Conservation (phyloP, 2,113 vertebrate species). For the Ifrita kowaldi region DNA sequence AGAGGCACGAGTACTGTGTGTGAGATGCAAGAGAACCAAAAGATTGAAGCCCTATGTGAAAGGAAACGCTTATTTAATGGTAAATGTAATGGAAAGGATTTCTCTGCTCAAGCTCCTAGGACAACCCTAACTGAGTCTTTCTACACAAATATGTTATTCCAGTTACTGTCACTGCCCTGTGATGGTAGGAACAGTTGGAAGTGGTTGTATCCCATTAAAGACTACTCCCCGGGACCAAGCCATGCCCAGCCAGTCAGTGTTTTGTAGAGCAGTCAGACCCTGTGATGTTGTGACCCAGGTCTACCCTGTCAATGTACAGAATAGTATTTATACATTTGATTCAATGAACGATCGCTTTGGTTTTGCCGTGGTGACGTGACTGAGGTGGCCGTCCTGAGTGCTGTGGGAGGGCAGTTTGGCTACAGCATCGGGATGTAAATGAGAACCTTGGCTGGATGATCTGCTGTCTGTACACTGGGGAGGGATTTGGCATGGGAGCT, state of each 20-base stretch:
- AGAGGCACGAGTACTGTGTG: not conserved
- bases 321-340: conserved; percentile 86
- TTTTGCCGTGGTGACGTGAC: conserved; percentile 82
- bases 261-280: not conserved
- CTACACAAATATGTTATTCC: not conserved
- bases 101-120: not conserved
- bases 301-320: not conserved
- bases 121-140: not conserved
- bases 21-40: not conserved
- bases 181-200: not conserved
- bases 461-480: conserved; percentile 79
- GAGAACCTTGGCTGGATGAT: conserved; percentile 70
- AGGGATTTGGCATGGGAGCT: conserved; percentile 75
- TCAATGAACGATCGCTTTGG: conserved; percentile 98
- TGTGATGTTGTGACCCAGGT: not conserved
- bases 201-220: conserved; percentile 8
- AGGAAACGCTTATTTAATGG: not conserved
- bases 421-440: conserved; percentile 74
- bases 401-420: conserved; percentile 72
- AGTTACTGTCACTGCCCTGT: conserved; percentile 26
- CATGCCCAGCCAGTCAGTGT: not conserved
- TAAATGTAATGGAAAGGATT: not conserved
- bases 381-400: conserved; percentile 76
- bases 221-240: not conserved
- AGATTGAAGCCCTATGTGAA: not conserved